Conservation (phyloP, 2,888 invertebrate genomes). For the Rosalia funebris region DNA sequence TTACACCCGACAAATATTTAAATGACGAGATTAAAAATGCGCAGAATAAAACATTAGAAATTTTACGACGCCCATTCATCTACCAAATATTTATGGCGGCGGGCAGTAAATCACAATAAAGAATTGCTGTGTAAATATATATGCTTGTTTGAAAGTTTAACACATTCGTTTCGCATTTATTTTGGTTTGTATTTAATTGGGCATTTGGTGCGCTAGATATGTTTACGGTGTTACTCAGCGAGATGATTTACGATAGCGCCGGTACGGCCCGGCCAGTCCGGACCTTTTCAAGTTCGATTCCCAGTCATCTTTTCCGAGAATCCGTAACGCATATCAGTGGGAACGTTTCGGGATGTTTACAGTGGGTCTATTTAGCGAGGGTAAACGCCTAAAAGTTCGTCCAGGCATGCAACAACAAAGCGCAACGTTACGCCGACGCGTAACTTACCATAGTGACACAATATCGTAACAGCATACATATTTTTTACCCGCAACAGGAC, state of each 20-base stretch:
- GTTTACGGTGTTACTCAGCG: not conserved
- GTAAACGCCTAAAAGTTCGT: too few species aligned
- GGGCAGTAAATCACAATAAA: slow-evolving; percentile 34
- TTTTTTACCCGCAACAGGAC: too few species aligned
- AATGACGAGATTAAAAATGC: slow-evolving; percentile 20
- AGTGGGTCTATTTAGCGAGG: too few species aligned
- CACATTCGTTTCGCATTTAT: slow-evolving; percentile 19
- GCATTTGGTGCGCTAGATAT: not conserved
- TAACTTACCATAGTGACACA: too few species aligned
- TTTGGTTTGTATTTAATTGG: slow-evolving; percentile 17
- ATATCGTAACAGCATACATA: too few species aligned
- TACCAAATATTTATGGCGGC: slow-evolving; percentile 32
- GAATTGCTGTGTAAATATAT: slow-evolving; percentile 34
- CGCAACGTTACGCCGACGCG: too few species aligned
- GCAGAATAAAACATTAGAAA: slow-evolving; percentile 20
- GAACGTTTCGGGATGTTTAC: too few species aligned
- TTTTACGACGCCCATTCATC: slow-evolving; percentile 32
- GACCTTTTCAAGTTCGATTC: too few species aligned
- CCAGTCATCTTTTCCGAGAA: too few species aligned
- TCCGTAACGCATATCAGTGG: too few species aligned
- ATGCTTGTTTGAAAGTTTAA: slow-evolving; percentile 15
- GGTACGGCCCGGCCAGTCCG: too few species aligned
- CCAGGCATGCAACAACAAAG: too few species aligned
- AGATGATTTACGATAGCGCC: slow-evolving; percentile 13
- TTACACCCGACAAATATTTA: slow-evolving; percentile 16